These are phyloP conservation scores for Dasysyrphus albostriatus DNA, from an alignment of 2,888 invertebrate genomes.

Conservation along the genomic window DNA sequence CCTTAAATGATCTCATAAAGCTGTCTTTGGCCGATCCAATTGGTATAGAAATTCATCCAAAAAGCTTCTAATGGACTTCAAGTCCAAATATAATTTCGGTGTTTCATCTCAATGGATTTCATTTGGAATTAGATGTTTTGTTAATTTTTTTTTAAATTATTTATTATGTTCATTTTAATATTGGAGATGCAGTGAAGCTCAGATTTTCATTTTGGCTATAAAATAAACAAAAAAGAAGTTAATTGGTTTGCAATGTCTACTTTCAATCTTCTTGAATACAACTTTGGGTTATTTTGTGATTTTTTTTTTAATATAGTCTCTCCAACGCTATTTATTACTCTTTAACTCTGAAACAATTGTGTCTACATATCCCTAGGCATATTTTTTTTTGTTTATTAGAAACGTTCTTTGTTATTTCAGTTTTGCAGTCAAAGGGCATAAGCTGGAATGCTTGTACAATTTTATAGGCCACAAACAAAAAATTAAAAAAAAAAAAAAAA, in stretches of 20 bases:
- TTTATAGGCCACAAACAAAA: constrained; percentile 33
- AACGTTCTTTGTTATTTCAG: constrained; percentile 23
- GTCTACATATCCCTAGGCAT: constrained; percentile 58
- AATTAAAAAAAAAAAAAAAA: not conserved
- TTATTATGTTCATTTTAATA: too few relatives aligned
- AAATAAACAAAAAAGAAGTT: too few relatives aligned
- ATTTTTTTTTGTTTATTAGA: not conserved
- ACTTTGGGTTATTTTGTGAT: not conserved
- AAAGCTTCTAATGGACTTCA: too few relatives aligned
- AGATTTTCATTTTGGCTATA: too few relatives aligned
- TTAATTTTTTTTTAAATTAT: too few relatives aligned
- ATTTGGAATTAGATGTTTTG: too few relatives aligned
- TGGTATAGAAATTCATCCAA: too few relatives aligned
- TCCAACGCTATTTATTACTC: constrained; percentile 26
- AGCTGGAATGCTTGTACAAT: constrained; percentile 25
- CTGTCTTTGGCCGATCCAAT: too few relatives aligned
- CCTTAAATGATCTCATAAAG: too few relatives aligned
- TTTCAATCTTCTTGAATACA: not conserved
- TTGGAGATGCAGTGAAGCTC: too few relatives aligned
- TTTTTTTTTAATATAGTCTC: not conserved
- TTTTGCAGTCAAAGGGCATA: constrained; percentile 40
- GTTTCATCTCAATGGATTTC: too few relatives aligned
- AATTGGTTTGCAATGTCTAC: not conserved
- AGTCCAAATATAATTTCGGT: too few relatives aligned
- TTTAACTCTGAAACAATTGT: constrained; percentile 49